Percentiles rank a stretch among this genome's conserved stretches.
Conservation (phyloP, 2,797 vertebrate genomes). For the Parauchenoglanis ngamensis region DNA sequence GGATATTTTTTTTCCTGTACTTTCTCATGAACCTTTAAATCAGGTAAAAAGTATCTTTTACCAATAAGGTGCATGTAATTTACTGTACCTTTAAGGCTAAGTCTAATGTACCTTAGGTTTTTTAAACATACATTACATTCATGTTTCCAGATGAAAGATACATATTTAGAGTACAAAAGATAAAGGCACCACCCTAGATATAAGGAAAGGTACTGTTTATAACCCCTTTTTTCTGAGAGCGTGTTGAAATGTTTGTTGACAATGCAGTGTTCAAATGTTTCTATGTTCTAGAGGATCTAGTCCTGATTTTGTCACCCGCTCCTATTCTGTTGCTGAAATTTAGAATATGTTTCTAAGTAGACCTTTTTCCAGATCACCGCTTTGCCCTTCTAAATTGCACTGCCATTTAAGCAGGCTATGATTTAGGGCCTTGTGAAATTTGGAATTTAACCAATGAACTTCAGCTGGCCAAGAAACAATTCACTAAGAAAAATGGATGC, state of each 20-base stretch:
- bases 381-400: background rate
- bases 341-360: background rate
- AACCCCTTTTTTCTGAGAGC: background rate
- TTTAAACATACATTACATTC: background rate
- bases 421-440: slow-evolving; percentile 27
- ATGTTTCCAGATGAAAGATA: background rate
- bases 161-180: background rate
- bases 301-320: background rate
- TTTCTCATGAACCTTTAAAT: background rate
- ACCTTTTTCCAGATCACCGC: background rate
- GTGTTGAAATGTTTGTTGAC: background rate
- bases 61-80: background rate
- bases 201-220: background rate
- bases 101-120: background rate
- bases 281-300: background rate
- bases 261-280: background rate
- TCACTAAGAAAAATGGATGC: slow-evolving; percentile 31
- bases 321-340: background rate
- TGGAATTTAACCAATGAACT: slow-evolving; percentile 9
- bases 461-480: slow-evolving; percentile 10
- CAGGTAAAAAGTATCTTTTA: background rate
- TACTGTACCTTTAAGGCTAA: background rate
- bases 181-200: background rate
- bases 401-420: background rate
- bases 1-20: background rate